Evolutionary conservation across 2,888 invertebrate genomes (phyloP).

Genomic region (Nycteola revayana): DNA sequence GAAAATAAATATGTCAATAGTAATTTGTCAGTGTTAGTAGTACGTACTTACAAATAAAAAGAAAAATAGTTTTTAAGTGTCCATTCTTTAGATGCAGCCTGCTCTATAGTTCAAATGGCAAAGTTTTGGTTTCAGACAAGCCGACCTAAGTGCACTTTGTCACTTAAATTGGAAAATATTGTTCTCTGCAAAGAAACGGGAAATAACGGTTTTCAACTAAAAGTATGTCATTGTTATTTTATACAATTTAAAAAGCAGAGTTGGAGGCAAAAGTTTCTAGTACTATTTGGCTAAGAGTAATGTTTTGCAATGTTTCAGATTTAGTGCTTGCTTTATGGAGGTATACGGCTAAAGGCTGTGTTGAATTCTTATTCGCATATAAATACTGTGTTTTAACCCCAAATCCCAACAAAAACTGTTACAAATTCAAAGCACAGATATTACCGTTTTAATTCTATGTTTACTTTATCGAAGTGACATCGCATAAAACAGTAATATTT

Average conservation of each 20-base stretch:
- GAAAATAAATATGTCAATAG: too few species aligned
- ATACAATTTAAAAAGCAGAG: constrained; percentile 35
- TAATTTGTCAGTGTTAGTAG: too few species aligned
- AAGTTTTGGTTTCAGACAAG: constrained; percentile 78
- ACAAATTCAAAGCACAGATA: too few species aligned
- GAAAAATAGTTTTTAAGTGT: constrained; percentile 33
- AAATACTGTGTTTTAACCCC: too few species aligned
- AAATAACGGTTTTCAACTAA: constrained; percentile 52
- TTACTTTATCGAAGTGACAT: too few species aligned
- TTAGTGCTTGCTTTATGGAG: too few species aligned
- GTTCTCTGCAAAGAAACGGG: constrained; percentile 63
- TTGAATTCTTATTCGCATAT: too few species aligned
- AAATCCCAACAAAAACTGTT: too few species aligned
- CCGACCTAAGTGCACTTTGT: constrained; percentile 80
- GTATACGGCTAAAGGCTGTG: too few species aligned
- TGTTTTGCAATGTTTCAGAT: not conserved
- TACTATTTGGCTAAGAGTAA: not conserved
- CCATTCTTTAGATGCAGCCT: constrained; percentile 52
- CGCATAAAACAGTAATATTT: too few species aligned
- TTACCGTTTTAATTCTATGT: too few species aligned
- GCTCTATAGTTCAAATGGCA: constrained; percentile 72
- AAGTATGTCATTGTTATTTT: constrained; percentile 49
- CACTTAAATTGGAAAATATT: constrained; percentile 81
- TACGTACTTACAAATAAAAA: too few species aligned
- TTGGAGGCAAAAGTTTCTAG: constrained; percentile 5